Base-by-base conservation (phyloP, 2,888 invertebrate species). In the Malacosoma neustria region DNA sequence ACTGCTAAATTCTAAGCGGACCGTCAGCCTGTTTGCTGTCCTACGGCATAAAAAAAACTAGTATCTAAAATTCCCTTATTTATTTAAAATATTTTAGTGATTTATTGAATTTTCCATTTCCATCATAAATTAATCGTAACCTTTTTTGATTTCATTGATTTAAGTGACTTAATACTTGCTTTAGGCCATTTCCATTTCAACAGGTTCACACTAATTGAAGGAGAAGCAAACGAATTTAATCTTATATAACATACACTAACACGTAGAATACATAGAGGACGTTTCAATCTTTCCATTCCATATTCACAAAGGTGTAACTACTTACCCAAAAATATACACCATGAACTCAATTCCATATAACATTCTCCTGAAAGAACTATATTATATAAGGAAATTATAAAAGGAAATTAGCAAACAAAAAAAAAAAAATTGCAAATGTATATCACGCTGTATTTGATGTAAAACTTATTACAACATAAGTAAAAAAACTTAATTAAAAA, bases 371-470 rank as follows among this genome's bases (percentile, higher is more conserved):
- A n/a, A n/a, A n/a, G n/a, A n/a, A n/a, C n/a, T n/a, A n/a, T n/a
- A n/a, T n/a, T n/a, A n/a, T n/a, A n/a, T 74, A 80, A 79, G 51
- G n/a, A 63, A 64, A 65, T 54, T 65, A 76, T 79, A 80, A 58
- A 79, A 80, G 75, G 72, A 52, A 53, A 68, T 64, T 60, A 60
- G 61, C 62, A 47, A 66, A 62, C 57, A 55, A 57, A 73, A 60
- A 66, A 65, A 61, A 62, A 43, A 58, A 52, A 65, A 54, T 41
- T 60, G 69, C 69, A 72, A 71, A 70, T 72, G 62, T 70, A 68
- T 70, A 72, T 64, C 70, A 76, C 70, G 70, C 72, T 81, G 73
- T 76, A 79, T 79, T 76, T 74, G 68, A 74, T 72, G 66, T 72
- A 72, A 71, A 76, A 71, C 63, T 72, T 67, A 71, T 64, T 71